These are phyloP conservation scores for Barbus barbus DNA, from an alignment of 2,113 vertebrate genomes.

Conservation along the genomic window DNA sequence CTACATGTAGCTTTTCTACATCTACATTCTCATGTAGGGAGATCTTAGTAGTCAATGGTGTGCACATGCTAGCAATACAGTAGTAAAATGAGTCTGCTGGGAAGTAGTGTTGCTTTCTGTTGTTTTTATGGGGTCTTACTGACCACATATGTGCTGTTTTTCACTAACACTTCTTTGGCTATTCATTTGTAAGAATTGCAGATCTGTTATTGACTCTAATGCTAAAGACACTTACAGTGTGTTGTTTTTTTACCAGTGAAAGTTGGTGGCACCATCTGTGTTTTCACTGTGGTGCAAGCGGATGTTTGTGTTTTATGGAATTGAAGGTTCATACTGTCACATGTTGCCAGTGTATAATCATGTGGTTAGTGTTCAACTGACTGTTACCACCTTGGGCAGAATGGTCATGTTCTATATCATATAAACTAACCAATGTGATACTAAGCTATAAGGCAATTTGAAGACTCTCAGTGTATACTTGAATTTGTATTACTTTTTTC, in stretches of 20 bases:
- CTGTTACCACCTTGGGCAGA: slow-evolving; percentile 30
- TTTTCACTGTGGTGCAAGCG: not conserved
- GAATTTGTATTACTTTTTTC: not conserved
- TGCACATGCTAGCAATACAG: not conserved
- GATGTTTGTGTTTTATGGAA: slow-evolving; percentile 30
- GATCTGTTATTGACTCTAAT: not conserved
- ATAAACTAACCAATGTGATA: not conserved
- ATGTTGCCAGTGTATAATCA: slow-evolving; percentile 39
- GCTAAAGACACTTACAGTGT: not conserved
- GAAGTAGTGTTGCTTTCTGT: not conserved
- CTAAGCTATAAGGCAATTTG: not conserved
- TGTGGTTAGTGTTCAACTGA: slow-evolving; percentile 39
- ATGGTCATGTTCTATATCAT: slow-evolving; percentile 36
- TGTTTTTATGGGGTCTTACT: not conserved
- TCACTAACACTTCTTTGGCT: not conserved
- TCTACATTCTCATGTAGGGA: not conserved
- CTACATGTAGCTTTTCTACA: not conserved
- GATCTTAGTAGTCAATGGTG: not conserved
- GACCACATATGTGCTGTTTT: not conserved
- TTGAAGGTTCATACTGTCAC: not conserved
- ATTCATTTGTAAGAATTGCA: not conserved
- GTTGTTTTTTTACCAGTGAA: not conserved
- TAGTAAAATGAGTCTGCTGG: not conserved
- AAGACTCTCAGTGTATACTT: not conserved
- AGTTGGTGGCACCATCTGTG: not conserved